These are phyloP conservation scores for Tragulus kanchil DNA, from an alignment of 2,113 vertebrate species.

Conservation along the genomic window DNA sequence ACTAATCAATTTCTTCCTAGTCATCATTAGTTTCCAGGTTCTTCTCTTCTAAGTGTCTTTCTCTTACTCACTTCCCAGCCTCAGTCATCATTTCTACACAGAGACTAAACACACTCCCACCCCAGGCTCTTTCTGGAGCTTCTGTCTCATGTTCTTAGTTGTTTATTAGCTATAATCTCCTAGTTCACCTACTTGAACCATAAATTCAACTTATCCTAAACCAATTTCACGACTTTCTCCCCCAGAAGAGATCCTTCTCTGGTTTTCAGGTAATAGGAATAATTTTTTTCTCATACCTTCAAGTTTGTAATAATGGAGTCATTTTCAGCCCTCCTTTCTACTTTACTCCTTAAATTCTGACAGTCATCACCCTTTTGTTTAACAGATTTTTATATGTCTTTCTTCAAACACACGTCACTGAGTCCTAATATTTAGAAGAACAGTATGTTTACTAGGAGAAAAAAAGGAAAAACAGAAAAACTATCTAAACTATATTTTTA, in stretches of 20 bases:
- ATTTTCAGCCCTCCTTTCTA: background rate
- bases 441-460: background rate
- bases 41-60: background rate
- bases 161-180: background rate
- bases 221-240: background rate
- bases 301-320: background rate
- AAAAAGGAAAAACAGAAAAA: background rate
- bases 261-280: background rate
- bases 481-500: constrained; percentile 29
- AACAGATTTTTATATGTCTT: background rate
- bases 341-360: background rate
- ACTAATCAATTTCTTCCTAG: background rate
- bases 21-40: background rate
- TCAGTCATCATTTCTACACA: background rate
- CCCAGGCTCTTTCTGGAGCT: no score
- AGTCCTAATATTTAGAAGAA: constrained; percentile 39
- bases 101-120: background rate
- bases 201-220: background rate
- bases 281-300: background rate
- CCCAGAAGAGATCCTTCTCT: background rate
- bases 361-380: background rate
- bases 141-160: background rate
- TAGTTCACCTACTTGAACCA: background rate
- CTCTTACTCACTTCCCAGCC: no score
- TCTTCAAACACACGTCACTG: background rate